Conservation (phyloP, 2,113 vertebrate species). For the Tringa solitaria region DNA sequence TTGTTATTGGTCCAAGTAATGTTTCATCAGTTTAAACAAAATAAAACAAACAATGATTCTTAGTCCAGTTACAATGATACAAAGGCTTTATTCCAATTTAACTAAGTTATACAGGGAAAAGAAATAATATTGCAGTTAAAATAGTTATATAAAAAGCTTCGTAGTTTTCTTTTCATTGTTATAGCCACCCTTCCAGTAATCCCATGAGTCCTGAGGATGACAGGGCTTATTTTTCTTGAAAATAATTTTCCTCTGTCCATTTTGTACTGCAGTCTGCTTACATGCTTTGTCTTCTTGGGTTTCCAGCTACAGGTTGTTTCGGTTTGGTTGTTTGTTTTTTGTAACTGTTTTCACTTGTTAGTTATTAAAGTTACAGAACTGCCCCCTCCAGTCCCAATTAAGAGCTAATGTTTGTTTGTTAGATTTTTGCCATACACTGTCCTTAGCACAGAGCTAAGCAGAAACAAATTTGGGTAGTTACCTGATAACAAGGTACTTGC, state of each 20-base stretch:
- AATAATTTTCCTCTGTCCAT: not conserved
- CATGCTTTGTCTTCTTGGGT: not conserved
- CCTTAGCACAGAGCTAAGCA: not conserved
- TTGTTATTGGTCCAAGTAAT: not conserved
- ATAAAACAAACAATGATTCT: not conserved
- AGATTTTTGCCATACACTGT: not conserved
- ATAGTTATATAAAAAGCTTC: not conserved
- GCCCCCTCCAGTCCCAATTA: not conserved
- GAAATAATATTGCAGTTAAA: not conserved
- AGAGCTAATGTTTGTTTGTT: not conserved
- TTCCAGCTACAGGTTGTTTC: not conserved
- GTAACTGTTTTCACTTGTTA: not conserved
- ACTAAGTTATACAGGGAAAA: not conserved
- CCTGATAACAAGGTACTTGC: not conserved
- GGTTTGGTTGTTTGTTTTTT: not conserved
- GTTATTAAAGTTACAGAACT: not conserved
- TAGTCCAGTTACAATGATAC: not conserved
- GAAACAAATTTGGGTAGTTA: not conserved
- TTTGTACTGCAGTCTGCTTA: not conserved
- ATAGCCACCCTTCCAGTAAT: not conserved
- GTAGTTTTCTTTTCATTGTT: not conserved
- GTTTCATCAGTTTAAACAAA: not conserved
- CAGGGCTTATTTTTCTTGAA: not conserved
- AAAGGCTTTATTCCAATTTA: not conserved
- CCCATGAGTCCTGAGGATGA: not conserved